phyloP scores from a whole-genome alignment of 1,140 invertebrate species.

The Odontomachus brunneus region DNA sequence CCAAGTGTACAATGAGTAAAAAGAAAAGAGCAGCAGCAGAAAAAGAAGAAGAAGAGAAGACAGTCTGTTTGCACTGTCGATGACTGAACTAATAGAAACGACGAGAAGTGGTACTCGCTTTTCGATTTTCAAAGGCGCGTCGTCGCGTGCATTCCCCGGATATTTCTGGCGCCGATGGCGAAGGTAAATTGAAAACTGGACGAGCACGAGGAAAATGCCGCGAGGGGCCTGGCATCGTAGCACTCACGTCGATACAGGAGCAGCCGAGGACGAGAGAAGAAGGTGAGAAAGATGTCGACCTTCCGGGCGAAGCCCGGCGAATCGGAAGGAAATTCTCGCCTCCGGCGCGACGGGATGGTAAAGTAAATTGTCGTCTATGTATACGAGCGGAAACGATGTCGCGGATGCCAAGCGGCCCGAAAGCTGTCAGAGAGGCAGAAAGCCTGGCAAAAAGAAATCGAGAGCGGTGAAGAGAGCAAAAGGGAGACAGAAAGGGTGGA shows the following conservation, averaged over 20 bases:
- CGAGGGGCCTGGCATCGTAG: conserved; percentile 3
- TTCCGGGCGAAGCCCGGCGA: conserved; percentile 18
- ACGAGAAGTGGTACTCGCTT: conserved; percentile 63
- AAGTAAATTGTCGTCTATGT: conserved; percentile 72
- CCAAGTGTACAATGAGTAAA: no score
- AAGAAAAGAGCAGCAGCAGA: conserved; percentile 2
- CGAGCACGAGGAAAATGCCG: conserved; percentile 16
- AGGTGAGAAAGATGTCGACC: conserved; percentile 34
- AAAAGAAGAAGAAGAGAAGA: conserved; percentile 39
- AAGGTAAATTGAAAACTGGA: conserved; percentile 44
- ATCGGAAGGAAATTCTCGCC: conserved; percentile 61
- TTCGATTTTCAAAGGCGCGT: conserved; percentile 56
- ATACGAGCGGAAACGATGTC: conserved; percentile 49
- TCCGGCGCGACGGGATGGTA: conserved; percentile 21
- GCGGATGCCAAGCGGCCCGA: conserved; percentile 50
- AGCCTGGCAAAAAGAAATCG: conserved; percentile 45
- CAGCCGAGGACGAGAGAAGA: not conserved
- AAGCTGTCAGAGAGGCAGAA: conserved; percentile 57
- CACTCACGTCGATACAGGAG: conserved; percentile 17
- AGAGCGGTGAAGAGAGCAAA: conserved; percentile 4
- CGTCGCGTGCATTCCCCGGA: conserved; percentile 51
- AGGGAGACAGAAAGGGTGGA: not conserved
- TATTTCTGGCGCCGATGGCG: conserved; percentile 37
- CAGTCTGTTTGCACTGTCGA: conserved; percentile 72
- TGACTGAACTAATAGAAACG: conserved; percentile 77